Conservation (phyloP, 2,888 invertebrate species). For the Lasioglossum oenotherae region DNA sequence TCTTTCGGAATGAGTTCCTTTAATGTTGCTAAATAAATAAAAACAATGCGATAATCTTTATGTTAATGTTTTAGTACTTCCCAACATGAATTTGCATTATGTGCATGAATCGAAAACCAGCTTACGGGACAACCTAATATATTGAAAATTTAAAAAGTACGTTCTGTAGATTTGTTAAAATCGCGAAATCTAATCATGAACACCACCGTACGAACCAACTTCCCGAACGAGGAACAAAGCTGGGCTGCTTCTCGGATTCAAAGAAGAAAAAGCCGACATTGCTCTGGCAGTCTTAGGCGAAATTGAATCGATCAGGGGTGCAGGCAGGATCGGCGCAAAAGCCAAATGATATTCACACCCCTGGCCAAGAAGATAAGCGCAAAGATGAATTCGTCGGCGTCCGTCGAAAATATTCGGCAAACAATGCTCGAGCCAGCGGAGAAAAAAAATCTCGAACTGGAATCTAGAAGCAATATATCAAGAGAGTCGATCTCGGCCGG, state of each 20-base stretch:
- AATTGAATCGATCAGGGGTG: background rate
- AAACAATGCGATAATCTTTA: no score
- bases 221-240: background rate
- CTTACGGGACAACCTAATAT: no score
- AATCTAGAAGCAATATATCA: conserved; percentile 64
- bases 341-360: background rate
- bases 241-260: background rate
- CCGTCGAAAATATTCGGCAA: conserved; percentile 26
- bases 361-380: background rate
- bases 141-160: no score
- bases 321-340: background rate
- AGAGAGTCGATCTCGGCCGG: conserved; percentile 56
- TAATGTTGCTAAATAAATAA: no score
- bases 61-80: no score
- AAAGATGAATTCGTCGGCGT: conserved; percentile 28
- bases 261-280: background rate
- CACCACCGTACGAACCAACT: background rate
- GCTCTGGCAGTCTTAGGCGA: background rate
- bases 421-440: conserved; percentile 22
- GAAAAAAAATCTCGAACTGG: conserved; percentile 12
- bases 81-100: no score
- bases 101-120: no score
- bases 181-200: background rate
- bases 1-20: no score
- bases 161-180: no score